Conservation (phyloP, 2,113 vertebrate genomes). For the Macrotus californicus region DNA sequence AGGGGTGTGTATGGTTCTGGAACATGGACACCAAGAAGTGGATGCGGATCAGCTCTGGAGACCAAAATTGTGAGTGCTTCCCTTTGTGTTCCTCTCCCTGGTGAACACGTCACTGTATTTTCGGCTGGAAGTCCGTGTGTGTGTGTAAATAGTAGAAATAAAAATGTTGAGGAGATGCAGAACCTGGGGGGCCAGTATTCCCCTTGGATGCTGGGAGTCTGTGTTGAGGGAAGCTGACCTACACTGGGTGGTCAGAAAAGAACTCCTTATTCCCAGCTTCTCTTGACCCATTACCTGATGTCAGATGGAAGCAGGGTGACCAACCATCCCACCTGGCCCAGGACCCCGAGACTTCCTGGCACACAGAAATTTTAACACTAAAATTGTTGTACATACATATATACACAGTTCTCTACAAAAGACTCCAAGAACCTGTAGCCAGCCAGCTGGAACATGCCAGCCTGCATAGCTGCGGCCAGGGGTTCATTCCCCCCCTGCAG, state of each 20-base stretch:
- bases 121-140: not conserved
- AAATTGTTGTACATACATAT: not conserved
- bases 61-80: not conserved
- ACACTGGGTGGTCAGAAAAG: not conserved
- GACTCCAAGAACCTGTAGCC: not conserved
- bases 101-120: not conserved
- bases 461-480: not conserved
- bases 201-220: not conserved
- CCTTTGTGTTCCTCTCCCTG: not conserved
- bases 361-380: not conserved
- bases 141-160: not conserved
- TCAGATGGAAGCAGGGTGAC: not conserved
- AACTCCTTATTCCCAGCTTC: not conserved
- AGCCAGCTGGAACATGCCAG: not conserved
- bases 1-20: not conserved
- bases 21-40: not conserved
- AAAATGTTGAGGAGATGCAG: not conserved
- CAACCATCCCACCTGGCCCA: rapidly evolving
- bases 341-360: not conserved
- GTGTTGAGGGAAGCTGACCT: not conserved
- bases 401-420: not conserved
- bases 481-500: no score
- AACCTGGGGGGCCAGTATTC: not conserved
- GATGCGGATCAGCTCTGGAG: not conserved
- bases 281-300: not conserved